Percentiles rank a stretch among this genome's conserved stretches.
Conservation (phyloP, 1,140 invertebrate genomes). For the Cyphomyrmex costatus region DNA sequence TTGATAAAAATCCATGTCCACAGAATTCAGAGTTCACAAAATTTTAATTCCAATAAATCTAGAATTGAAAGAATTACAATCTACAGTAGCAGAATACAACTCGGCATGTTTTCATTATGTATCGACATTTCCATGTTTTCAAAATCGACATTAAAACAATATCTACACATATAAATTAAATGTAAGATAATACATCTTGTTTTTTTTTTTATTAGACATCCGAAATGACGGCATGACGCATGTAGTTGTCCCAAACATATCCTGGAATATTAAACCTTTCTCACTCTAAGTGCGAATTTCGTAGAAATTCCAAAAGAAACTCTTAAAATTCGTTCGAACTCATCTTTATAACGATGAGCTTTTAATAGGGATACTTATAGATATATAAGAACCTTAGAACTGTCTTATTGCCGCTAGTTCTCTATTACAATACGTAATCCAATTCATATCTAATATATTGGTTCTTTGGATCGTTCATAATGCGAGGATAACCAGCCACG, state of each 20-base stretch:
- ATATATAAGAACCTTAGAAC: slow-evolving; percentile 33
- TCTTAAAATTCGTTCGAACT: neutral
- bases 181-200: slow-evolving; percentile 11
- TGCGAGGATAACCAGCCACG: slow-evolving; percentile 98
- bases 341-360: slow-evolving; percentile 8
- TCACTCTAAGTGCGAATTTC: neutral
- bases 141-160: slow-evolving; percentile 11
- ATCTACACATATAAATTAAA: slow-evolving; percentile 28
- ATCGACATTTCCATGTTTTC: slow-evolving; percentile 1
- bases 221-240: slow-evolving; percentile 8
- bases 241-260: slow-evolving; percentile 22
- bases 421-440: slow-evolving; percentile 95
- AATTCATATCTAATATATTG: slow-evolving; percentile 98
- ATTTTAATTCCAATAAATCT: neutral
- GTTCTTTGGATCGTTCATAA: slow-evolving; percentile 98
- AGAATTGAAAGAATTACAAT: neutral
- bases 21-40: neutral
- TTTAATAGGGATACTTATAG: slow-evolving; percentile 1
- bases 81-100: neutral
- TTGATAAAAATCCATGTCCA: neutral
- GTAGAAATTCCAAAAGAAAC: neutral
- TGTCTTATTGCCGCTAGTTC: slow-evolving; percentile 15
- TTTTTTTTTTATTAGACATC: neutral
- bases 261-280: slow-evolving; percentile 4
- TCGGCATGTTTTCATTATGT: neutral